Conservation (phyloP, 1,140 invertebrate species). For the Drosophila bipectinata region DNA sequence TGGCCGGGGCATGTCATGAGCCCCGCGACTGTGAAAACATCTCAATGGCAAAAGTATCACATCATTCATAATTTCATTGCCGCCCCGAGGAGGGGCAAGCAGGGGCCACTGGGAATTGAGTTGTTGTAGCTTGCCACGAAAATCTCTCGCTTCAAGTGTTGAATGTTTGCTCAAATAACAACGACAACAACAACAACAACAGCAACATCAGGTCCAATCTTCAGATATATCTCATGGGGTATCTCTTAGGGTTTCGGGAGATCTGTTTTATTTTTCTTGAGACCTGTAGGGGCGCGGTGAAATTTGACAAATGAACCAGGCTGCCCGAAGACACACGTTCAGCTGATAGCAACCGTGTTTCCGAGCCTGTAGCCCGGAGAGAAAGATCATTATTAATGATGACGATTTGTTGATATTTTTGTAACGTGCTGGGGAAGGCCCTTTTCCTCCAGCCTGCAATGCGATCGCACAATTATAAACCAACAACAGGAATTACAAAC, state of each 20-base stretch:
- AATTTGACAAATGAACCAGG: constrained; percentile 81
- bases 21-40: constrained; percentile 80
- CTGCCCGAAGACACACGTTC: constrained; percentile 18
- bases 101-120: constrained; percentile 59
- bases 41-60: constrained; percentile 83
- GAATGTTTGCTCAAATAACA: constrained; percentile 83
- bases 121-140: constrained; percentile 80
- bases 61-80: constrained; percentile 83
- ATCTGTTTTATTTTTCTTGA: constrained; percentile 34
- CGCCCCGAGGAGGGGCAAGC: constrained; percentile 15
- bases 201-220: constrained; percentile 34
- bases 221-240: constrained; percentile 48
- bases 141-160: constrained; percentile 81
- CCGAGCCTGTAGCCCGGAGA: constrained; percentile 55
- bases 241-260: constrained; percentile 51
- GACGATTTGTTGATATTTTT: constrained; percentile 83
- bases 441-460: constrained; percentile 32
- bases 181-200: constrained; percentile 66
- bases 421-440: constrained; percentile 69
- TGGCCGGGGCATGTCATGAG: constrained; percentile 78
- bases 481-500: constrained; percentile 76
- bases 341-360: constrained; percentile 53
- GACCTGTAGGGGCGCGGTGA: constrained; percentile 64
- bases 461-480: constrained; percentile 65
- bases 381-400: constrained; percentile 84